Conservation (phyloP, 2,113 vertebrate species). For the Eptesicus fuscus region DNA sequence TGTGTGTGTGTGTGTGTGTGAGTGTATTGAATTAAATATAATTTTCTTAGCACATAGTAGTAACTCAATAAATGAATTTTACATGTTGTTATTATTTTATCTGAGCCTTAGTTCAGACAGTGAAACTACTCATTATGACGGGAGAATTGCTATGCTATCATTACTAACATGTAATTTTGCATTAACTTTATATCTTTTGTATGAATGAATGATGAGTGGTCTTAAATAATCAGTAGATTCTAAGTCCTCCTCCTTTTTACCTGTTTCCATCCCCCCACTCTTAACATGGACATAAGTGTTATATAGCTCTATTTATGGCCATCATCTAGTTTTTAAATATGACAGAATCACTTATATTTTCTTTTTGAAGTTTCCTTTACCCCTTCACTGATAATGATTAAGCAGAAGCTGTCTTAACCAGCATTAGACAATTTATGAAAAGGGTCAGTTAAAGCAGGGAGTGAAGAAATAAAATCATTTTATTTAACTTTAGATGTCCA, state of each 20-base stretch:
- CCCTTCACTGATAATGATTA: not conserved
- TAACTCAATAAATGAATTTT: not conserved
- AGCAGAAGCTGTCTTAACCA: not conserved
- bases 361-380: not conserved
- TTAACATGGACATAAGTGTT: not conserved
- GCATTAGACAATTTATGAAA: not conserved
- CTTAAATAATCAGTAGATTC: not conserved
- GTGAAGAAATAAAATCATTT: not conserved
- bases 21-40: not conserved
- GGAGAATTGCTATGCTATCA: not conserved
- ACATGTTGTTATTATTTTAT: not conserved
- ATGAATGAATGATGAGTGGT: not conserved
- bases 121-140: not conserved
- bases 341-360: not conserved
- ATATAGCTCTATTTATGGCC: not conserved
- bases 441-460: not conserved
- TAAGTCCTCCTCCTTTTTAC: not conserved
- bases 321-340: not conserved
- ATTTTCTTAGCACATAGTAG: not conserved
- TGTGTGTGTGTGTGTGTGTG: not conserved
- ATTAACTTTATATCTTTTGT: not conserved
- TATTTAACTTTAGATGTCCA: not conserved
- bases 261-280: not conserved
- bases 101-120: not conserved
- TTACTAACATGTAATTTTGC: not conserved